These are phyloP conservation scores for Tricholaema leucomelas DNA, from an alignment of 2,113 vertebrate genomes.

Conservation along the genomic window DNA sequence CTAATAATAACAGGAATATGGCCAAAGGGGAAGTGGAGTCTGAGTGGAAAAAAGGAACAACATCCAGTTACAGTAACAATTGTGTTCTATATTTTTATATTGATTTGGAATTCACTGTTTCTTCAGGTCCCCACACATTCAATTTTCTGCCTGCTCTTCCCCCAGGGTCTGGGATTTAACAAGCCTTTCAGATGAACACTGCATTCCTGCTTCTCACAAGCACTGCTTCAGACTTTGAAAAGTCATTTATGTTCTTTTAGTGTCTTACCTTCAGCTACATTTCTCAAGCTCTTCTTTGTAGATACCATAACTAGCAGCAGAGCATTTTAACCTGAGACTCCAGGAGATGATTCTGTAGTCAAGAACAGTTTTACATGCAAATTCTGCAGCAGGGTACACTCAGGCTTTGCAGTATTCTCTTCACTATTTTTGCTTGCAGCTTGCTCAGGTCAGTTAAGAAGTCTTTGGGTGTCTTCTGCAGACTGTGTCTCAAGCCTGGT, in stretches of 20 bases:
- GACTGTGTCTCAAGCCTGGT: not conserved
- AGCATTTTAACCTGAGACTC: not conserved
- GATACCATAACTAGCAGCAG: not conserved
- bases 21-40: not conserved
- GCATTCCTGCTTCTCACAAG: not conserved
- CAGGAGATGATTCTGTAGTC: not conserved
- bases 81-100: conserved; percentile 33
- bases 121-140: not conserved
- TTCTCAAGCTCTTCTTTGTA: not conserved
- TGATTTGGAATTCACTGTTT: conserved; percentile 22
- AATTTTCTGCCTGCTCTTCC: not conserved
- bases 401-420: not conserved
- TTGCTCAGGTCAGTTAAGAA: not conserved
- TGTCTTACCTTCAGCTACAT: not conserved
- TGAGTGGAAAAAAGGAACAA: not conserved
- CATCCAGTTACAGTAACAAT: not conserved
- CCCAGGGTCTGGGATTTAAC: not conserved
- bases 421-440: not conserved
- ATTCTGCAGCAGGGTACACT: not conserved
- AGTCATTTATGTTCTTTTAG: not conserved
- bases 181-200: not conserved
- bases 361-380: not conserved
- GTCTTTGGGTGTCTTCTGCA: not conserved
- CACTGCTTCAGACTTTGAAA: not conserved
- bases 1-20: not conserved